These are phyloP conservation scores for Palythoa caribaeorum DNA, from an alignment of 92 coral and sea anemone genomes.

Conservation along the genomic window DNA sequence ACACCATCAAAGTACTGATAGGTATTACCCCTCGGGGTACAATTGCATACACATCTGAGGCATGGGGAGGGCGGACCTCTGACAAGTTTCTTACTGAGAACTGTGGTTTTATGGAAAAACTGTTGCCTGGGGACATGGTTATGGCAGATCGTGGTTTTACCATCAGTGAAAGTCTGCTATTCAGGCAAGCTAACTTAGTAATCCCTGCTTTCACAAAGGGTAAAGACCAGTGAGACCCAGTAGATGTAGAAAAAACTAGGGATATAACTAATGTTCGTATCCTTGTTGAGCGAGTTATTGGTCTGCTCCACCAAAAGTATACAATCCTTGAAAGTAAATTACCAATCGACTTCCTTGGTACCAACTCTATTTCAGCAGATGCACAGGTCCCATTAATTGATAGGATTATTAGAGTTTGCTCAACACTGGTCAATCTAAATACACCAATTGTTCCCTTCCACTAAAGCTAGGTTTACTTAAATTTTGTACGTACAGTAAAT, in stretches of 20 bases:
- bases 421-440: conserved; percentile 46
- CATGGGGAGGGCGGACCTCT: conserved; percentile 28
- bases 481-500: neutral
- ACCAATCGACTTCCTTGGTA: conserved; percentile 37
- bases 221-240: conserved; percentile 29
- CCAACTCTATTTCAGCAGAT: conserved; percentile 24
- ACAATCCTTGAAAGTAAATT: conserved; percentile 25
- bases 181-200: conserved; percentile 48
- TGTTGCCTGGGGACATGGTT: conserved; percentile 37
- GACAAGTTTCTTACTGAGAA: conserved; percentile 29
- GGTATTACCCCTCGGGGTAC: conserved; percentile 31
- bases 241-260: conserved; percentile 24
- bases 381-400: conserved; percentile 37
- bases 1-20: conserved; percentile 9
- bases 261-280: conserved; percentile 34
- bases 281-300: conserved; percentile 43
- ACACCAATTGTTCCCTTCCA: conserved; percentile 49
- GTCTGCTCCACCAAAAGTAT: conserved; percentile 38
- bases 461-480: conserved; percentile 22
- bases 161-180: conserved; percentile 32
- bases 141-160: conserved; percentile 45
- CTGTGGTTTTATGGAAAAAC: conserved; percentile 35
- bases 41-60: conserved; percentile 13
- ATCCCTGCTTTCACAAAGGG: conserved; percentile 48
- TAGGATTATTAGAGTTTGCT: conserved; percentile 33